phyloP scores from a whole-genome alignment of 2,888 invertebrate genomes.

The Pollenia labialis region DNA sequence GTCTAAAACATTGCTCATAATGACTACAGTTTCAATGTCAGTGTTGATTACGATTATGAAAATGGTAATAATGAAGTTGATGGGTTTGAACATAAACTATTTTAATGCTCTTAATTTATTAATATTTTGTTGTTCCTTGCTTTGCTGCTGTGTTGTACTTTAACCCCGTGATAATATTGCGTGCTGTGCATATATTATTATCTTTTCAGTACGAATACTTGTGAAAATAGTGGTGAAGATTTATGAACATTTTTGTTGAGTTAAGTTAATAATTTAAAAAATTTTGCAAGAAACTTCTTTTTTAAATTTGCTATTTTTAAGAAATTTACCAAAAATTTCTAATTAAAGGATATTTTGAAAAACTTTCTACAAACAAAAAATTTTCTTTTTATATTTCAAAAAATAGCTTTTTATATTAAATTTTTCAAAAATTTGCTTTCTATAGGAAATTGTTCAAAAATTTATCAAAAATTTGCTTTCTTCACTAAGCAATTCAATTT shows the following conservation, averaged over 20 bases:
- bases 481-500: too few species aligned
- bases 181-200: conserved; percentile 39
- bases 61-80: too few species aligned
- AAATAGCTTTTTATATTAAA: too few species aligned
- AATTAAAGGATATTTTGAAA: too few species aligned
- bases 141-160: not conserved
- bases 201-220: not conserved
- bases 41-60: not conserved
- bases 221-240: not conserved
- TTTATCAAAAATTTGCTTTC: too few species aligned
- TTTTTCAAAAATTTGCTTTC: too few species aligned
- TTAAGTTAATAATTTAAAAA: not conserved
- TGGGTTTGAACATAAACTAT: conserved; percentile 27
- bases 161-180: conserved; percentile 22
- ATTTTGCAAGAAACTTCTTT: too few species aligned
- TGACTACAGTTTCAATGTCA: not conserved
- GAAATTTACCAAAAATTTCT: too few species aligned
- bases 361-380: too few species aligned
- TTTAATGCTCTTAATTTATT: conserved; percentile 51
- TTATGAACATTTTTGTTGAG: not conserved
- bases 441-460: too few species aligned
- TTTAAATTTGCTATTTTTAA: too few species aligned
- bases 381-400: too few species aligned
- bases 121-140: not conserved
- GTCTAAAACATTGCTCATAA: not conserved